Base-by-base conservation (phyloP, 2,113 vertebrate genomes). In the Dendrocopos noguchii region DNA sequence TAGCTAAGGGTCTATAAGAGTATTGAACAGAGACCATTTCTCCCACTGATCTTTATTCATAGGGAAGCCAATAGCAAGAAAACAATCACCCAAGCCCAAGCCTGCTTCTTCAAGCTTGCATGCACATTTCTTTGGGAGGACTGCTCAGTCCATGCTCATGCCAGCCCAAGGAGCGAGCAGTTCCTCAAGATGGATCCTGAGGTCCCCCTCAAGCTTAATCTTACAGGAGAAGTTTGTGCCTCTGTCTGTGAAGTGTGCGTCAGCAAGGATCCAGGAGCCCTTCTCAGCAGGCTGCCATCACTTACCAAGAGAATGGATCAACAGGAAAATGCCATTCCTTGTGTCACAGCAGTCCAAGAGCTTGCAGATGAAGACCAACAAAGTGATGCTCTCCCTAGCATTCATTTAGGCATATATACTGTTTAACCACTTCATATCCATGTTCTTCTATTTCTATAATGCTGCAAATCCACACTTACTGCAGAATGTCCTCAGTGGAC, bases 211-310 rank as follows among this genome's bases (percentile, higher is more conserved):
- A 47, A 42, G 10, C 7, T 53, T 60, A 22, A 6, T 47, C 34
- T 53, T 10, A 1, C 66, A 79, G 28, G 19, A 55, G 24, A 33
- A 27, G 11, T 65, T 46, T 28, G 13, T 57, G 34, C 53, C 27
- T 56, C 15, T 67, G 10, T 16, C 12, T 20, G 18, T 3, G 3
- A 79, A 82, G 33, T 0, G 1, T 13, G 22, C 27, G 24, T 14
- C 64, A 74, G 56, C 36, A 80, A 71, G 22, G 36, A 74, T 50
- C 25, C 52, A 8, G 2, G 10, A 71, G 34, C 33, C 56, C 46
- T 33, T 17, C 31, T 66, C 53, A 56, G 44, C 73, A 55, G 44
- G 39, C 11, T 80, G 46, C 33, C 25, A 59, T 12, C 66, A 27
- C 27, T 44, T 66, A 55, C 31, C 34, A 65, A 60, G 29, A 52